phyloP scores from a whole-genome alignment of 2,113 vertebrate genomes.

The Leptodactylus fuscus region DNA sequence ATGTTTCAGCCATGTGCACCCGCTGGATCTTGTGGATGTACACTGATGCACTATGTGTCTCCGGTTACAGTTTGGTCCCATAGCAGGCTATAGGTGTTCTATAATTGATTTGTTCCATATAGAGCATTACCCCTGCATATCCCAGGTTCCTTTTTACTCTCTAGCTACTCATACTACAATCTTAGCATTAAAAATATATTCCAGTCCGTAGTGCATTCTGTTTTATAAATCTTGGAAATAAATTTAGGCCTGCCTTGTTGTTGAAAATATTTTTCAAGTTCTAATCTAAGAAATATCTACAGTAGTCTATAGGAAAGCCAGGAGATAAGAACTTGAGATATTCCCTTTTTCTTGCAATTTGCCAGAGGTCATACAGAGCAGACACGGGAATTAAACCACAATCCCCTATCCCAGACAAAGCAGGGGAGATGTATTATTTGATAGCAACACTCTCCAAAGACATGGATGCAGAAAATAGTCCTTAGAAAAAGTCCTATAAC shows the following conservation, averaged over 20 bases:
- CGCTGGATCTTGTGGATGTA: too few relatives aligned
- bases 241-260: not conserved
- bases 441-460: slow-evolving; percentile 3
- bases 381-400: slow-evolving; percentile 24
- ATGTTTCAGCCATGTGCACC: too few relatives aligned
- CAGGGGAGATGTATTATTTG: slow-evolving; percentile 29
- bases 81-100: too few relatives aligned
- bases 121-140: too few relatives aligned
- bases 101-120: not conserved
- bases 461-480: not conserved
- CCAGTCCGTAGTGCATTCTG: not conserved
- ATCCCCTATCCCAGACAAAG: not conserved
- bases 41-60: too few relatives aligned
- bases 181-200: not conserved
- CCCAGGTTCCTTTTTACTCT: not conserved
- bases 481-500: slow-evolving; percentile 4
- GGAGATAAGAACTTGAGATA: slow-evolving; percentile 29
- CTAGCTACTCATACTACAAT: not conserved
- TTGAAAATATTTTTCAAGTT: not conserved
- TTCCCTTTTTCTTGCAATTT: slow-evolving; percentile 17
- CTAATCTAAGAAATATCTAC: slow-evolving; percentile 31
- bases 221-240: not conserved
- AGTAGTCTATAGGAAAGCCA: slow-evolving; percentile 19
- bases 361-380: slow-evolving; percentile 33
- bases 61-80: too few relatives aligned